phyloP scores from a whole-genome alignment of 2,888 invertebrate genomes.

The Halictus ligatus region DNA sequence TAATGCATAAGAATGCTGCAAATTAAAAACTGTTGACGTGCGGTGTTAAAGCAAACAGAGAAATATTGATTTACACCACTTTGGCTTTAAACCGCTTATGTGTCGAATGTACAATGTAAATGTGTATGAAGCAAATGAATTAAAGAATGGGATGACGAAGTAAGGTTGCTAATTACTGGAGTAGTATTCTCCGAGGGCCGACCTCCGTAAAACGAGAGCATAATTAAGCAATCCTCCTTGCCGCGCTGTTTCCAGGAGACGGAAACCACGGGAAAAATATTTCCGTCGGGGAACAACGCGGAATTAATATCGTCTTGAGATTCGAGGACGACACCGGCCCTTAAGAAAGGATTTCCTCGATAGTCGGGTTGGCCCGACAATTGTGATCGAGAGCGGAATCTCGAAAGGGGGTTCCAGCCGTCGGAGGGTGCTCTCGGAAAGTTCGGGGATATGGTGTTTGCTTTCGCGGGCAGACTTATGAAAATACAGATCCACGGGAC shows the following conservation, averaged over 20 bases:
- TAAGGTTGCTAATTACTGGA: background rate
- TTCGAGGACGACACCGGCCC: background rate
- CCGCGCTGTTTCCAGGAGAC: background rate
- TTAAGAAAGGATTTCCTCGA: slow-evolving; percentile 34
- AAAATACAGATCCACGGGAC: slow-evolving; percentile 63
- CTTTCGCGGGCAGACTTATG: slow-evolving; percentile 68
- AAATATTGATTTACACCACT: too few species aligned
- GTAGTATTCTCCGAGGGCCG: background rate
- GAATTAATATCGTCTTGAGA: background rate
- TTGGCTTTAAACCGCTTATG: too few species aligned
- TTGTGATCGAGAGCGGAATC: slow-evolving; percentile 19
- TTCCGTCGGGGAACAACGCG: background rate
- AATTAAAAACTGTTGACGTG: too few species aligned
- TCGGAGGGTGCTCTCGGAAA: slow-evolving; percentile 37
- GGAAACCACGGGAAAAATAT: background rate
- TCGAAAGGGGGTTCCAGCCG: slow-evolving; percentile 47
- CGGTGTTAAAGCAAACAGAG: too few species aligned
- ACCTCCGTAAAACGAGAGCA: background rate
- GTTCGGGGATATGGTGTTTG: slow-evolving; percentile 68
- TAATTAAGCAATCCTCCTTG: background rate
- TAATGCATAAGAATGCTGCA: too few species aligned
- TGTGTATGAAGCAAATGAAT: background rate
- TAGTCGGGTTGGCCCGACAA: slow-evolving; percentile 31
- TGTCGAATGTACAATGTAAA: too few species aligned
- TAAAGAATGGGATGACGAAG: background rate